Base-by-base conservation (phyloP, 64 coral and sea anemone genomes). In the Pocillopora verrucosa region DNA sequence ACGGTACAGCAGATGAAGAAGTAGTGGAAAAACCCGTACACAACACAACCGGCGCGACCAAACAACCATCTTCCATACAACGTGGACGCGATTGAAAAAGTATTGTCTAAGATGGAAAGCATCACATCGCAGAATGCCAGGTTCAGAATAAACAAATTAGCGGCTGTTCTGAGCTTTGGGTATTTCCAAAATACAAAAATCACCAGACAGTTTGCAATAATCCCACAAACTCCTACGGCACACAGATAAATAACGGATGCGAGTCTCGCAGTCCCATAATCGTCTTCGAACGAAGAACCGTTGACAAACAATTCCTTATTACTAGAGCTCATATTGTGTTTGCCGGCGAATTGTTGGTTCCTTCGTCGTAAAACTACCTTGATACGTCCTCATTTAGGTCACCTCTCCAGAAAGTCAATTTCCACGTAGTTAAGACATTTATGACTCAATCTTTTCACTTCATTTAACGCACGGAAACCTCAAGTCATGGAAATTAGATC, bases 91-190 rank as follows among this genome's bases (percentile, higher is more conserved):
- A 92, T 80, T 3, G 97, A 99, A 11, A 99, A 91, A 17, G 63
- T 60, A 2, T 73, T 80, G 87, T 99, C 93, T 14, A 99, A 88
- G 51, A 88, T 51, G 0, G 97, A 84, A 60, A 99, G 89, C 76
- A 99, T 82, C 22, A 99, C 63, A 80, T 99, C 94, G 61, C 97
- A 99, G 1, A 93, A 60, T 15, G 97, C 97, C 5, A 99, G 74
- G 60, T 99, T 99, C 35, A 99, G n/a, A 74, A 99, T 99, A 93
- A 99, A 95, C 45, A 99, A 36, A 80, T 99, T 97, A 4, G 97
- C 93, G 56, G 97, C 93, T 0, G 94, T 86, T 2, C 97, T 91
- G n/a, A 99, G 94, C 75, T 93, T 95, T 0, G 77, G 74, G 37
- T 92, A 95, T 68, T 90, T 99, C 74, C 82, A 83, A 80, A 97